Evolutionary conservation across 2,113 vertebrate species (phyloP), one percentile per base, ranked within the genome.

Genomic region (Bufo gargarizans): DNA sequence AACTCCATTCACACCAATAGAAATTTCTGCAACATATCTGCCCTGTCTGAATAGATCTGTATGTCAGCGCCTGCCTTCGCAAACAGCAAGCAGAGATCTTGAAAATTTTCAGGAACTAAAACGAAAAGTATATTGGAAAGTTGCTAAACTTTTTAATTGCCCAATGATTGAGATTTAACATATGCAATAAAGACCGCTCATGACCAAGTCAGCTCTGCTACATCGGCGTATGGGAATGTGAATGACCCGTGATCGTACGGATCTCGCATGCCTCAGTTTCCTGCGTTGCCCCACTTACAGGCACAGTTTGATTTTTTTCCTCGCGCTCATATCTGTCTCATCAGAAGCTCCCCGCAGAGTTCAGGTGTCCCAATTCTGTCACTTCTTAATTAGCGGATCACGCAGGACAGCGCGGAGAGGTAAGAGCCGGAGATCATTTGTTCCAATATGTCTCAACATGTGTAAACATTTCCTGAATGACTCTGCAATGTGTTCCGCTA

Each of bases 321-420:
- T 56, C 77, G 19, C 20, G 59, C 49, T 87, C 2, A 67, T 45
- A 43, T 88, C 55, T 63, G 55, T 77, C 71, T 88, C 79, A 83
- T 77, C 72, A 63, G 61, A 83, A 55, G 45, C 59, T 65, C 77
- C 87, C 87, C 74, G 69, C 56, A 61, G 87, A 82, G 67, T 77
- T 88, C 80, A 53, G 80, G 69, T 83, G 87, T 8, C 87, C 87
- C 80, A 83, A 45, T 83, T 88, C 87, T 88, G 80, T 88, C 87
- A 84, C 69, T 77, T 63, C 87, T 83, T 88, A 83, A 88, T 88
- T 88, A 88, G 86, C 19, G 63, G 65, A 72, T 84, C 65, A 55
- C 4, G 11, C 59, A 65, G 80, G 80, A 55, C 77, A 87, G 65
- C 33, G 50, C 56, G 3, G 47, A 87, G 47, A 45, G 53, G 33